Evolutionary conservation across 1,140 invertebrate genomes (phyloP).

Genomic region (Orchesella cincta): DNA sequence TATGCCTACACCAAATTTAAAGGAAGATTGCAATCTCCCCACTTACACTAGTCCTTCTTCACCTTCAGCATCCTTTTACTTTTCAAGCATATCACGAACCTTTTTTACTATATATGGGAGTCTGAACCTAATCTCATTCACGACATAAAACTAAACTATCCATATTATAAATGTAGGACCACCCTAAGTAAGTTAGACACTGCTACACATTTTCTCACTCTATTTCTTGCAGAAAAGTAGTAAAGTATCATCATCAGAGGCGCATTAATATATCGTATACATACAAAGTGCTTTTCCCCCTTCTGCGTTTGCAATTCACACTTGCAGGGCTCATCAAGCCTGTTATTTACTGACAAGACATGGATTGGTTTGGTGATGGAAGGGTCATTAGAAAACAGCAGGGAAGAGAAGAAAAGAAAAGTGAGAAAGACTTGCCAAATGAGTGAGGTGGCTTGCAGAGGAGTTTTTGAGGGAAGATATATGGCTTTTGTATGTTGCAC

Average conservation of each 20-base stretch:
- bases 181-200: no score
- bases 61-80: neutral
- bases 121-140: no score
- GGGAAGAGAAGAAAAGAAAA: neutral
- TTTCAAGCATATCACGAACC: neutral
- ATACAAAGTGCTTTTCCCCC: no score
- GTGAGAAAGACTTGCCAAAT: slow-evolving; percentile 14
- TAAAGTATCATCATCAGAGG: no score
- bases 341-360: slow-evolving; percentile 29
- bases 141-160: no score
- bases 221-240: no score
- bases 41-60: neutral
- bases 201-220: no score
- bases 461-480: neutral
- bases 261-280: no score
- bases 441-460: slow-evolving; percentile 4
- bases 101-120: no score
- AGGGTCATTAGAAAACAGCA: slow-evolving; percentile 13
- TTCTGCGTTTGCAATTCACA: neutral
- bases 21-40: neutral
- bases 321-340: slow-evolving; percentile 7
- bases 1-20: neutral
- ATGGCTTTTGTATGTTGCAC: slow-evolving; percentile 13
- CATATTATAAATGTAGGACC: no score
- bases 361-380: slow-evolving; percentile 23